phyloP scores from a whole-genome alignment of 1,140 invertebrate species.

The Calephelis virginiensis region DNA sequence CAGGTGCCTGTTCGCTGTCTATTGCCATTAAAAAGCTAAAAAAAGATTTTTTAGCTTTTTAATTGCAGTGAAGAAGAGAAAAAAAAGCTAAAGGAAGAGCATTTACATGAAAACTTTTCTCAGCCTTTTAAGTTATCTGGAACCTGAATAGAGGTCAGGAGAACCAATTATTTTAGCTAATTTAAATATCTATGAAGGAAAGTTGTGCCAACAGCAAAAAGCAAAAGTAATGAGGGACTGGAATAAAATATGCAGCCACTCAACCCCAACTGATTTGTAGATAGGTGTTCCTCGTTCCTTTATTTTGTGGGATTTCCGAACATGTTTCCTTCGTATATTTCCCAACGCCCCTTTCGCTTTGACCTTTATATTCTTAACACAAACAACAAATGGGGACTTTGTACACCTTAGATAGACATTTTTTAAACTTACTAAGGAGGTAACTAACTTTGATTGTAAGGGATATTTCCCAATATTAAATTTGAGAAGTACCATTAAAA shows the following conservation, averaged over 20 bases:
- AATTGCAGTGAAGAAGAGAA: too few relatives aligned
- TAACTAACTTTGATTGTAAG: too few relatives aligned
- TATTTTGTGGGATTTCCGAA: slow-evolving; percentile 11
- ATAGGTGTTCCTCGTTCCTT: slow-evolving; percentile 11
- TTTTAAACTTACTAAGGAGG: not conserved
- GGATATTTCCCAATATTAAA: too few relatives aligned
- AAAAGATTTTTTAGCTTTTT: too few relatives aligned
- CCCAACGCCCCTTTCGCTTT: not conserved
- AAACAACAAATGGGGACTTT: slow-evolving; percentile 5
- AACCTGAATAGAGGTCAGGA: too few relatives aligned
- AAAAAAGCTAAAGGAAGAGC: too few relatives aligned
- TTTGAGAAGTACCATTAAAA: too few relatives aligned
- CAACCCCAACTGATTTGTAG: slow-evolving; percentile 17
- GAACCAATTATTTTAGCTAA: too few relatives aligned
- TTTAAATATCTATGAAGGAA: not conserved
- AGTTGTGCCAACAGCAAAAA: slow-evolving; percentile 10
- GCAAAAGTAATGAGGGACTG: slow-evolving; percentile 5
- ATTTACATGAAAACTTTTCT: too few relatives aligned
- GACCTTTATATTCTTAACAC: not conserved
- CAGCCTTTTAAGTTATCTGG: too few relatives aligned
- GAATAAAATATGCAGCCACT: slow-evolving; percentile 17
- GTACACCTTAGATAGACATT: not conserved
- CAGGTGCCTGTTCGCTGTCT: too few relatives aligned
- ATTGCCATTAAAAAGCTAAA: too few relatives aligned
- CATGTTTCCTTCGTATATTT: slow-evolving; percentile 10